These are phyloP conservation scores for Fabriciana adippe DNA, from an alignment of 2,888 invertebrate species.

Conservation along the genomic window DNA sequence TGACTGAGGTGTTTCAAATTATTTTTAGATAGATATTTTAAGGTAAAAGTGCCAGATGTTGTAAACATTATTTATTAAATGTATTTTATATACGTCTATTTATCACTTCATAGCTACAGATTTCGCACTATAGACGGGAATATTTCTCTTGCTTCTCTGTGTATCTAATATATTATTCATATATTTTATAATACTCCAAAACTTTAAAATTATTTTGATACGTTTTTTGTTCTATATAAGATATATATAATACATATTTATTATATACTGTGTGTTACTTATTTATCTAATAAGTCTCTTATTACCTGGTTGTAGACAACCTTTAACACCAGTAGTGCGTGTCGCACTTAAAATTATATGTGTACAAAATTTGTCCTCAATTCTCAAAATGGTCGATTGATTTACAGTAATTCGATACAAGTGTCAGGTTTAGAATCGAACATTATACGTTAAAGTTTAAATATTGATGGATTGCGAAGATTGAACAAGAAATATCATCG, in stretches of 20 bases:
- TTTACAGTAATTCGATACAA: conserved; percentile 2
- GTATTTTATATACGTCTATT: not conserved
- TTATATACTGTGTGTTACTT: too few species aligned
- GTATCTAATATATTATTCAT: too few species aligned
- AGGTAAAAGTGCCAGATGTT: conserved; percentile 74
- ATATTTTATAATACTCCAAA: too few species aligned
- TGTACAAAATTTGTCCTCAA: conserved; percentile 8
- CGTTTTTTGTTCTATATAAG: not conserved
- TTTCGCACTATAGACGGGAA: too few species aligned
- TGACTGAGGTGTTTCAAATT: conserved; percentile 31
- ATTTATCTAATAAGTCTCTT: not conserved
- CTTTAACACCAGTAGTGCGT: not conserved
- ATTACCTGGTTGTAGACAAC: not conserved
- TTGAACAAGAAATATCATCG: not conserved
- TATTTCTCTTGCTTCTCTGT: too few species aligned
- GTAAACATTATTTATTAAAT: conserved; percentile 30
- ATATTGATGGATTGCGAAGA: not conserved
- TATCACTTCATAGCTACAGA: too few species aligned
- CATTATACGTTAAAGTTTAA: not conserved
- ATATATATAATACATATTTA: not conserved
- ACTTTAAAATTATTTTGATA: too few species aligned
- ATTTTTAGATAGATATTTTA: conserved; percentile 48
- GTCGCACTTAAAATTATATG: not conserved
- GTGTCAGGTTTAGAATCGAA: not conserved
- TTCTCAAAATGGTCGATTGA: conserved; percentile 12